These are phyloP conservation scores for Stenoptilia bipunctidactyla DNA, from an alignment of 2,888 invertebrate species.

Conservation along the genomic window DNA sequence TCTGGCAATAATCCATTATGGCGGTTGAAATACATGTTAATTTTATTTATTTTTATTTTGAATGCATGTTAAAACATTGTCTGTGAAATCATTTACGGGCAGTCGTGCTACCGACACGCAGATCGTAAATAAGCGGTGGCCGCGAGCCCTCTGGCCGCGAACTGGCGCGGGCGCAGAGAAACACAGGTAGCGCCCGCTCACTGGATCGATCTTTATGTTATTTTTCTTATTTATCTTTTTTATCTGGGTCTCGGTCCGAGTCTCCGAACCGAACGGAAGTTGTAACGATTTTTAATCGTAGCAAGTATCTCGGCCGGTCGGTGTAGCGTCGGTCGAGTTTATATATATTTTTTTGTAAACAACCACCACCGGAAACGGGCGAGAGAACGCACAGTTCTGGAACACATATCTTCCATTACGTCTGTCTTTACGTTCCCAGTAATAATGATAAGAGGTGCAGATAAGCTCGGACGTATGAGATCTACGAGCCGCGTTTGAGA, in stretches of 20 bases:
- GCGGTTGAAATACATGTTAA: too few species aligned
- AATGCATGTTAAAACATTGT: neutral
- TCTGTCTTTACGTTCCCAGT: conserved; percentile 46
- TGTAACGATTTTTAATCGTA: conserved; percentile 69
- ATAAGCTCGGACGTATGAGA: conserved; percentile 36
- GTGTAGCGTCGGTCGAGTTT: conserved; percentile 50
- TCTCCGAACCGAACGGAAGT: conserved; percentile 63
- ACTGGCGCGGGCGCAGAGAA: conserved; percentile 50
- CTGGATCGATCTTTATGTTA: conserved; percentile 65
- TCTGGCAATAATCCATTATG: too few species aligned
- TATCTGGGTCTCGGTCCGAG: conserved; percentile 54
- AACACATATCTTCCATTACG: conserved; percentile 67
- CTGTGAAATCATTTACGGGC: neutral
- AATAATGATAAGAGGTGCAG: conserved; percentile 48
- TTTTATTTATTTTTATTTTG: too few species aligned
- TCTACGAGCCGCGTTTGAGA: conserved; percentile 19
- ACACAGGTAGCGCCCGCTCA: conserved; percentile 66
- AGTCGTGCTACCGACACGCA: neutral
- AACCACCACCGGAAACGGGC: conserved; percentile 60
- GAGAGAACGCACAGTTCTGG: conserved; percentile 48
- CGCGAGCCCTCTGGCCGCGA: conserved; percentile 26
- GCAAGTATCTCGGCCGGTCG: conserved; percentile 58
- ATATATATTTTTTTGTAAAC: conserved; percentile 54
- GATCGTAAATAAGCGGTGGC: neutral
- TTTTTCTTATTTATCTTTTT: conserved; percentile 67